Evolutionary conservation across 2,888 invertebrate species (phyloP), one percentile per base, ranked within the genome.

Genomic region (Drosophila infuscata): DNA sequence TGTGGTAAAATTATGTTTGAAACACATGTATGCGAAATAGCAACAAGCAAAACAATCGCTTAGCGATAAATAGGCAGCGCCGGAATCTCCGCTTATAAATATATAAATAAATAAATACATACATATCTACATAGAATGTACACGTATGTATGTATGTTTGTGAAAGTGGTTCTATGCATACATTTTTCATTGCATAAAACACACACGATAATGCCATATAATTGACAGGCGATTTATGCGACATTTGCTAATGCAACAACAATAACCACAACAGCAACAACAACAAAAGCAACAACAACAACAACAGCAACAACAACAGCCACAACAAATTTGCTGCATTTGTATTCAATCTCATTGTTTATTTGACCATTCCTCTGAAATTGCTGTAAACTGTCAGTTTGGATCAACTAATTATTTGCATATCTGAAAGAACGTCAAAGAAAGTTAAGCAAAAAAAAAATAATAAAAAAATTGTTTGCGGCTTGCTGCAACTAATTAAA

Each of bases 221-320:
- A 90, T 86, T 86, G 85, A 90, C 85, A 83, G 70, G 66, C 81
- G 87, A 86, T 89, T 89, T 88, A 86, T 83, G 89, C 67, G 70
- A 78, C 85, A 82, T 74, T 81, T 67, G 58, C 60, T 74, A 70
- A 66, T 68, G 53, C 62, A 63, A 56, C 36, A 62, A 61, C 64
- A 43, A 51, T 59, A 52, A 60, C 36, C 48, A 7, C 49, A 58
- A 12, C 30, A 36, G 32, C 15, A 53, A 25, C 51, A 46, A 38
- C 29, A 49, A 1, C 49, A 43, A 25, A 25, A 25, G 53, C 61
- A 63, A 56, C 36, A 62, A 61, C 64, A 43, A 51, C 56, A 52
- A 60, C 36, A 41, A 7, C 49, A 58, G 11, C 30, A 36, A 29
- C 15, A 49, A 25, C 51, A 54, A 12, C 29, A 43, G 33, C 60